Base-by-base conservation (phyloP, 2,797 vertebrate genomes). In the Gymnocypris eckloni region DNA sequence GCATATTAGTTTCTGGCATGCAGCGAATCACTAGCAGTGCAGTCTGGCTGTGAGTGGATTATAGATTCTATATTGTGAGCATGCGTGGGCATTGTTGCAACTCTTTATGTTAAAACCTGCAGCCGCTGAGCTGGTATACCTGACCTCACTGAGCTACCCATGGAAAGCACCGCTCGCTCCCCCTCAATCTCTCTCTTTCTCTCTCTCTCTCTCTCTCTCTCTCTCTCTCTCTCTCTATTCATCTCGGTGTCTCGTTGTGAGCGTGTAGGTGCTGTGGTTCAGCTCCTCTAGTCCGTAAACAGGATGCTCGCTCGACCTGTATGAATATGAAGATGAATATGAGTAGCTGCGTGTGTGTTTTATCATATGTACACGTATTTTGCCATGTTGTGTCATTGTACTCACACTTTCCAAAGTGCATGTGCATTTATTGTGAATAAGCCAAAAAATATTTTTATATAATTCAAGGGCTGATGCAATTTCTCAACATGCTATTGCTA, bases 151-250 rank as follows among this genome's bases (percentile, higher is more conserved):
- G 83, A 91, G 92, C 88, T 90, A 91, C 87, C 88, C 88, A 85
- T 90, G 94, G 94, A 96, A 96, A 96, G 90, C 94, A 95, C 95
- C 94, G 86, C 16, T 54, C 4, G 6, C 54, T 72, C 83, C 76
- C 80, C 59, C 45, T 73, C 71, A 5, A 1, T 80, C 13, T 84
- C 56, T 83, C 78, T 81, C 67, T 85, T 48, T 81, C 33, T 84
- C 37, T 79, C 66, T 78, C 43, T 64, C 61, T 79, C 66, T 78
- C 37, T 39, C 37, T 41, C 66, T 78, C 43, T 64, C 61, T 79
- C 43, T 64, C 61, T 79, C 66, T 78, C 37, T 39, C 37, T 41
- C 66, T 78, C 43, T 64, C 61, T 79, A 8, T 79, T 18, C 86
- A 82, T 86, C 90, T 86, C 86, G 73, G 12, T 77, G 16, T 77